Evolutionary conservation across 2,797 vertebrate species (phyloP).

Genomic region (Cyprinella venusta): DNA sequence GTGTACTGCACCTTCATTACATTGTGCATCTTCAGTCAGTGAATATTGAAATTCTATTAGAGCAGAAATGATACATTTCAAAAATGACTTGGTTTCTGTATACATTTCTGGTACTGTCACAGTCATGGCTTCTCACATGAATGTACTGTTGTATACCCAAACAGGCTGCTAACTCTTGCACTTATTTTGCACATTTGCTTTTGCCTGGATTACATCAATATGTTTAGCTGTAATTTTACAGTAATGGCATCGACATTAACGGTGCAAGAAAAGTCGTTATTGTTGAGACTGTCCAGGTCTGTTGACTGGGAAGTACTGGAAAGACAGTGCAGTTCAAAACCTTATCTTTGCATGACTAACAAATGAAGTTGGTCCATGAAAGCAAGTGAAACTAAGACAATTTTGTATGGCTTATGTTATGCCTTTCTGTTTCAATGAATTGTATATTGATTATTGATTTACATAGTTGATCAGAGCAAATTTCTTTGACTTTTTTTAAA

Average conservation of each 20-base stretch:
- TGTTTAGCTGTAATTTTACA: slow-evolving; percentile 55
- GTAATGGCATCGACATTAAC: not conserved
- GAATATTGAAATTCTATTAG: not conserved
- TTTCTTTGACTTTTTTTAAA: not conserved
- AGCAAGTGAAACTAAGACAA: not conserved
- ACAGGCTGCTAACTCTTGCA: slow-evolving; percentile 70
- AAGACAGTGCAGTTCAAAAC: not conserved
- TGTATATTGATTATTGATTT: slow-evolving; percentile 17
- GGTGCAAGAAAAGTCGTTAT: not conserved
- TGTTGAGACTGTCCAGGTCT: slow-evolving; percentile 22
- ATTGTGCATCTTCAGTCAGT: not conserved
- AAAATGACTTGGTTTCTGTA: slow-evolving; percentile 22
- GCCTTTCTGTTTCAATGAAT: slow-evolving; percentile 9
- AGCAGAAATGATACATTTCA: not conserved
- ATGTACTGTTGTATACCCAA: slow-evolving; percentile 67
- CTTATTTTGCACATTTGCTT: slow-evolving; percentile 73
- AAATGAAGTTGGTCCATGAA: slow-evolving; percentile 13
- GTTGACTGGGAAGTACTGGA: slow-evolving; percentile 12
- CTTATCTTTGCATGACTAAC: slow-evolving; percentile 43
- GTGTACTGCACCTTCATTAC: not conserved
- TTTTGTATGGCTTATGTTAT: slow-evolving; percentile 11
- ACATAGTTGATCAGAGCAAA: not conserved
- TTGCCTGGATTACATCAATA: slow-evolving; percentile 61
- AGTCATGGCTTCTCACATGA: slow-evolving; percentile 58
- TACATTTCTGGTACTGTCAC: slow-evolving; percentile 25